Base-by-base conservation (phyloP, 1,140 invertebrate species). In the Augochlora pura region DNA sequence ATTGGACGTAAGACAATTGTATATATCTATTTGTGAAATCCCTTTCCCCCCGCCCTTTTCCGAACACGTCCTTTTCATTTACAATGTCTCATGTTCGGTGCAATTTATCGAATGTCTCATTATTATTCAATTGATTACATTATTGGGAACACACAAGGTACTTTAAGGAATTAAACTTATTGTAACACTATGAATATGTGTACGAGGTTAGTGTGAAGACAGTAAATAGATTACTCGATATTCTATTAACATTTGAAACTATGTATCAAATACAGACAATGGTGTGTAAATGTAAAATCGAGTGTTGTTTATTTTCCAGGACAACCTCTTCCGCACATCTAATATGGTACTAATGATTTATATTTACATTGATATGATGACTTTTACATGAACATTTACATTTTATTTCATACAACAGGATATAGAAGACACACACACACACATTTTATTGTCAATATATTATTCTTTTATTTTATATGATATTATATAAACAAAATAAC, bases 191-290 rank as follows among this genome's bases (percentile, higher is more conserved):
- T 54, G 59, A 42, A 72, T 84, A 59, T 77, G 60, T 78, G 72
- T 69, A 18, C 49, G 65, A 77, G 57, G 25, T 46, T 77, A 63
- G 52, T 62, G 32, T 62, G 68, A 23, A 81, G 16, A 62, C 9
- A 67, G 39, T 79, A 79, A 1, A 60, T 85, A 85, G 68, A 52
- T 64, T 85, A 70, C 23, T n/a, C 25, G n/a, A 70, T 77, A 70
- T 74, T 67, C 57, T 81, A 77, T 74, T 68, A 57, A 72, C 70
- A 81, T 72, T 81, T 83, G 67, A 62, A 87, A 46, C 46, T 87
- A 83, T 90, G 79, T 89, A 89, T 90, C 79, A 85, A 89, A 89
- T 90, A 90, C 77, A 88, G 88, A 88, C 80, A 84, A 87, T 86
- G 81, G 75, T 88, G 85, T 89, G 86, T 86, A 89, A 81, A 80